Evolutionary conservation across 2,113 vertebrate species (phyloP).

Genomic region (Petrocephalus microphthalmus): DNA sequence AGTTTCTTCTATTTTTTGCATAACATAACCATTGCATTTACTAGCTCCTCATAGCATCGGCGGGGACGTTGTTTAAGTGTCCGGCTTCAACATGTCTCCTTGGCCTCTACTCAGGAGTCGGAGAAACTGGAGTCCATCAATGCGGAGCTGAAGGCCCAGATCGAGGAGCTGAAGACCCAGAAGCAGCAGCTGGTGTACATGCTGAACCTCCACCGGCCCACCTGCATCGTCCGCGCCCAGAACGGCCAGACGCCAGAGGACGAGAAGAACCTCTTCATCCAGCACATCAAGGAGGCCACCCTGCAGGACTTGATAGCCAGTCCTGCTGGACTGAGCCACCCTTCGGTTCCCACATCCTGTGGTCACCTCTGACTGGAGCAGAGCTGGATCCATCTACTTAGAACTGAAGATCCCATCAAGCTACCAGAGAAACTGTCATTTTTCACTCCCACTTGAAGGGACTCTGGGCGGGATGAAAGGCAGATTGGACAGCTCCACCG

Average conservation of each 20-base stretch:
- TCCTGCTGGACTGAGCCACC: not conserved
- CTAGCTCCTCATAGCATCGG: not conserved
- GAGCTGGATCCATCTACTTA: not conserved
- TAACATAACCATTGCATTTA: not conserved
- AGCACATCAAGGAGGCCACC: conserved; percentile 88
- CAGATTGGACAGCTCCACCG: conserved; percentile 5
- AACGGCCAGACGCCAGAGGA: conserved; percentile 90
- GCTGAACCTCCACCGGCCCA: conserved; percentile 94
- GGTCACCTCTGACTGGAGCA: conserved; percentile 39
- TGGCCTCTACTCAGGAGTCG: conserved; percentile 69
- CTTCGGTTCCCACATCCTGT: conserved; percentile 19
- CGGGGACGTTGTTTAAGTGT: not conserved
- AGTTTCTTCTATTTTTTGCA: not conserved
- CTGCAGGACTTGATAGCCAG: conserved; percentile 68
- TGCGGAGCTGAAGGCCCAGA: conserved; percentile 89
- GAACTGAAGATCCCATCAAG: not conserved
- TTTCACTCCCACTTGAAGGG: conserved; percentile 15
- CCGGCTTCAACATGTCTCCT: not conserved
- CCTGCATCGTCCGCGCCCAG: conserved; percentile 91
- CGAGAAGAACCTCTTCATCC: conserved; percentile 89
- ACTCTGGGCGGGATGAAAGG: conserved; percentile 29
- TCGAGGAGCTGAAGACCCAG: conserved; percentile 90
- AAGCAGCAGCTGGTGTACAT: conserved; percentile 98
- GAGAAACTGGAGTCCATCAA: conserved; percentile 95
- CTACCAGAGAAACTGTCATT: not conserved